Conservation (phyloP, 2,888 invertebrate species). For the Lasius fuliginosus region DNA sequence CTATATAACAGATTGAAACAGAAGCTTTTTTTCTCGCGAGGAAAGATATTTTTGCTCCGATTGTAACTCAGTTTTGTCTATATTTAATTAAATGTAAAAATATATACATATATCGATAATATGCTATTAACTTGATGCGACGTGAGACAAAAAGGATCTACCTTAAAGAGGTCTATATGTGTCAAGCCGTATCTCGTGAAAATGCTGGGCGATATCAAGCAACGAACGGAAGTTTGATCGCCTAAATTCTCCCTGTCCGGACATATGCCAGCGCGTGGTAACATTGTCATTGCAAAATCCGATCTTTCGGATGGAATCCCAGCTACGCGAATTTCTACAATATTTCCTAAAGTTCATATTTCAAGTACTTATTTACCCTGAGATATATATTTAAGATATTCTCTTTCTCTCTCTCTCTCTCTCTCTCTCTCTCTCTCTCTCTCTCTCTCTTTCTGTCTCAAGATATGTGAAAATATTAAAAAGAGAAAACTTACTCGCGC, state of each 20-base stretch:
- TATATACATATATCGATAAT: background rate
- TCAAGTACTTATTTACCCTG: background rate
- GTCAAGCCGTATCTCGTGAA: constrained; percentile 85
- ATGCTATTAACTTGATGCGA: background rate
- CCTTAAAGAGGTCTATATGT: constrained; percentile 85
- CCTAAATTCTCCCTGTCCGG: constrained; percentile 22
- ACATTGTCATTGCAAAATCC: constrained; percentile 12
- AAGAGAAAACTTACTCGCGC: constrained; percentile 38
- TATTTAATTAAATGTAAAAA: background rate
- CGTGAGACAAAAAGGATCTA: constrained; percentile 42
- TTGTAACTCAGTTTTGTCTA: background rate
- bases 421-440: too few relatives aligned
- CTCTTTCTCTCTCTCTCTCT: too few relatives aligned
- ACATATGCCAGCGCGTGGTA: constrained; percentile 1
- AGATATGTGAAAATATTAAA: background rate
- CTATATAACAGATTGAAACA: constrained; percentile 60
- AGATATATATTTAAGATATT: background rate
- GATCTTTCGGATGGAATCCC: constrained; percentile 41
- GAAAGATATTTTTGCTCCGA: background rate
- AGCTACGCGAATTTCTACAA: constrained; percentile 51
- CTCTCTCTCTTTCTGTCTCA: too few relatives aligned
- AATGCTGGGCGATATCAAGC: constrained; percentile 85
- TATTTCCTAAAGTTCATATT: constrained; percentile 13
- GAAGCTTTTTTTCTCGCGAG: background rate
- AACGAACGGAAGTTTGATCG: constrained; percentile 76